These are phyloP conservation scores for Sebastes vulpes DNA, from an alignment of 2,797 vertebrate species.

Conservation along the genomic window DNA sequence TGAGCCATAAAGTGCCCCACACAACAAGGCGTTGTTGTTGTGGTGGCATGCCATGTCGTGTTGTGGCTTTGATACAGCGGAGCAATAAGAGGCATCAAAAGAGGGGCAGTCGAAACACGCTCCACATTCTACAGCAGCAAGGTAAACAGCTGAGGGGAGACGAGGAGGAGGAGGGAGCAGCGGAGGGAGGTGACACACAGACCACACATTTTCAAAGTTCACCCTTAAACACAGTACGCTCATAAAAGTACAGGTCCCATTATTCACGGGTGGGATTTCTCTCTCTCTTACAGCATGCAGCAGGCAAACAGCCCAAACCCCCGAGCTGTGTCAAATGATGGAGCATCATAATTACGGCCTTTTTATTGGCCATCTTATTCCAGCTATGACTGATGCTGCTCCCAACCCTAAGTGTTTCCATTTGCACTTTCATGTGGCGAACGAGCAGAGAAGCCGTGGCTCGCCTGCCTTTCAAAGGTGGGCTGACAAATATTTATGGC, in stretches of 20 bases:
- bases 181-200: slow-evolving; percentile 71
- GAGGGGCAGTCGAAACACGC: slow-evolving; percentile 52
- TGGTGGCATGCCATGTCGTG: slow-evolving; percentile 49
- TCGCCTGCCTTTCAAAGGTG: slow-evolving; percentile 86
- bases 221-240: slow-evolving; percentile 79
- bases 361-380: slow-evolving; percentile 89
- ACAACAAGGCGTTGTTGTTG: slow-evolving; percentile 58
- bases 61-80: slow-evolving; percentile 59
- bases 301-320: slow-evolving; percentile 79
- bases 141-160: slow-evolving; percentile 74
- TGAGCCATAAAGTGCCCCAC: slow-evolving; percentile 36
- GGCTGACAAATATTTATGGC: slow-evolving; percentile 88
- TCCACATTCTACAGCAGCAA: slow-evolving; percentile 60
- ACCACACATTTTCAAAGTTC: slow-evolving; percentile 88
- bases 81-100: slow-evolving; percentile 53
- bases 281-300: slow-evolving; percentile 48
- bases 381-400: slow-evolving; percentile 87
- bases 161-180: slow-evolving; percentile 13
- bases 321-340: slow-evolving; percentile 86
- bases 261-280: slow-evolving; percentile 86
- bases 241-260: slow-evolving; percentile 83
- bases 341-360: slow-evolving; percentile 86
- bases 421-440: slow-evolving; percentile 88
- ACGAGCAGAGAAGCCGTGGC: slow-evolving; percentile 74
- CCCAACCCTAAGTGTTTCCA: slow-evolving; percentile 86